Evolutionary conservation across 2,113 vertebrate genomes (phyloP).

Genomic region (Boleophthalmus pectinirostris): DNA sequence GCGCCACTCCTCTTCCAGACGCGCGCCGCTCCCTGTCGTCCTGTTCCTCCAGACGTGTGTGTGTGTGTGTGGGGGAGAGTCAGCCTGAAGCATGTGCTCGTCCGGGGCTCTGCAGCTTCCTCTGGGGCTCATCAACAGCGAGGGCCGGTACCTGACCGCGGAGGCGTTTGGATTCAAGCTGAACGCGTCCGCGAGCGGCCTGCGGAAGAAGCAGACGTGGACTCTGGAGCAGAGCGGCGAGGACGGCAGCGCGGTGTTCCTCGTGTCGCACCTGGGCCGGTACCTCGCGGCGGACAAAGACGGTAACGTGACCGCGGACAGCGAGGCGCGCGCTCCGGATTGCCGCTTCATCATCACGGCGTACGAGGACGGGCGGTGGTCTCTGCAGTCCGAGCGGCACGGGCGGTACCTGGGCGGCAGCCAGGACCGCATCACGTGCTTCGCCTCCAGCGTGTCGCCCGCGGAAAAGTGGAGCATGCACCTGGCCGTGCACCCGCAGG

Average conservation of each 20-base stretch:
- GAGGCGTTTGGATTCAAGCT: slow-evolving; percentile 96
- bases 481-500: slow-evolving; percentile 93
- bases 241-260: slow-evolving; percentile 83
- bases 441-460: slow-evolving; percentile 83
- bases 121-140: slow-evolving; percentile 92
- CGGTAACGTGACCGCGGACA: slow-evolving; percentile 89
- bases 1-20: no score
- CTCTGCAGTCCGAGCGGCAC: slow-evolving; percentile 91
- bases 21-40: no score
- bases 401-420: slow-evolving; percentile 91
- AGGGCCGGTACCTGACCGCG: slow-evolving; percentile 92
- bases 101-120: slow-evolving; percentile 88
- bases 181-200: slow-evolving; percentile 92
- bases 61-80: no score
- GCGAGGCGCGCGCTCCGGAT: slow-evolving; percentile 83
- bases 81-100: slow-evolving; percentile 78
- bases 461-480: slow-evolving; percentile 93
- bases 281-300: slow-evolving; percentile 96
- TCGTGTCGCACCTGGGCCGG: slow-evolving; percentile 94
- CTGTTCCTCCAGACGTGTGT: no score
- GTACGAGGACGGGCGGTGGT: slow-evolving; percentile 94
- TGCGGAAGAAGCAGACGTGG: slow-evolving; percentile 99
- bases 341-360: slow-evolving; percentile 89
- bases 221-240: slow-evolving; percentile 91
- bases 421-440: slow-evolving; percentile 91